Evolutionary conservation across 2,888 invertebrate genomes (phyloP).

Genomic region (Campoletis raptor): DNA sequence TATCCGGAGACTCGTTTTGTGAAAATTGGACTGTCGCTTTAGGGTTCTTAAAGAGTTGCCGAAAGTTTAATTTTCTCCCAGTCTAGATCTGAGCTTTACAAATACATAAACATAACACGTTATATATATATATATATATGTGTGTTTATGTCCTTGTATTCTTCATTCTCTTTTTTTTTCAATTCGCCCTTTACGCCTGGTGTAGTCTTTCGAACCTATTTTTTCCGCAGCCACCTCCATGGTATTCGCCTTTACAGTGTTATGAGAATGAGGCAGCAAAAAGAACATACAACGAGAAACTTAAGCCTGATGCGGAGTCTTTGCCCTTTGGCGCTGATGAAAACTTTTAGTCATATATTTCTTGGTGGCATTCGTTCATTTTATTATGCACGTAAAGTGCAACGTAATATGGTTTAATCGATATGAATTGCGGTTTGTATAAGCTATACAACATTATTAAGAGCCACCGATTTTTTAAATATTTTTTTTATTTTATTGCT

Average conservation of each 20-base stretch:
- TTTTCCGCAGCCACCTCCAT: constrained; percentile 21
- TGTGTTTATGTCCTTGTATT: constrained; percentile 17
- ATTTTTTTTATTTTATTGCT: neutral
- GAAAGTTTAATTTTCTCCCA: constrained; percentile 78
- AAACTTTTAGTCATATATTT: constrained; percentile 43
- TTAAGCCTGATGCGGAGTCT: constrained; percentile 32
- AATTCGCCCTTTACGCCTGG: constrained; percentile 31
- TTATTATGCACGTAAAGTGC: constrained; percentile 70
- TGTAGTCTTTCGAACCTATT: constrained; percentile 43
- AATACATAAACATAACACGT: neutral
- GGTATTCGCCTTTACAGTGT: constrained; percentile 2
- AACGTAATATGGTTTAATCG: constrained; percentile 67
- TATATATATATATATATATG: neutral
- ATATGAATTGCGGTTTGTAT: constrained; percentile 28
- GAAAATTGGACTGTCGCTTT: constrained; percentile 80
- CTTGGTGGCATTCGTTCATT: constrained; percentile 70
- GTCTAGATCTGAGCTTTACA: constrained; percentile 35
- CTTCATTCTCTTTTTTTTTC: constrained; percentile 50
- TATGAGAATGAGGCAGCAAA: constrained; percentile 32
- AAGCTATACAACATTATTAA: constrained; percentile 33
- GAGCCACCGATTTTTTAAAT: neutral
- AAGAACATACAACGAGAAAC: constrained; percentile 14
- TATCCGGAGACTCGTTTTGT: constrained; percentile 76
- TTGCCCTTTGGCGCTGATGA: constrained; percentile 64
- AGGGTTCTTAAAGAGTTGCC: constrained; percentile 77